phyloP scores from a whole-genome alignment of 2,888 invertebrate species.

The Dendrolimus houi region DNA sequence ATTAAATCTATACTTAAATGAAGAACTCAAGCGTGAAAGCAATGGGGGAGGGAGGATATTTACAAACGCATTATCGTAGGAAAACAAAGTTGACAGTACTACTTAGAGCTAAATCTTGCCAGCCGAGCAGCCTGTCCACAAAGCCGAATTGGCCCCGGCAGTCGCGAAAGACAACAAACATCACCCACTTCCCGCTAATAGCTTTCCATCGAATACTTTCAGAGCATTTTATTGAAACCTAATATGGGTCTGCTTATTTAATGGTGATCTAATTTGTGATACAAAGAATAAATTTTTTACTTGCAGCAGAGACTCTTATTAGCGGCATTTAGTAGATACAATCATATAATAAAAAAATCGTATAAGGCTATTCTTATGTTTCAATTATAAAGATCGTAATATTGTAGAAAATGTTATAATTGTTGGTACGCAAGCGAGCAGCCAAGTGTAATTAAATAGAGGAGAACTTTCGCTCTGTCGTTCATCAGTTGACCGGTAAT shows the following conservation, averaged over 20 bases:
- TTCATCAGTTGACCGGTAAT: conserved; percentile 61
- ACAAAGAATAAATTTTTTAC: neutral
- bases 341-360: too few species aligned
- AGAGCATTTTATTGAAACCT: conserved; percentile 5
- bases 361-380: too few species aligned
- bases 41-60: conserved; percentile 39
- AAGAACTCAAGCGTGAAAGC: conserved; percentile 32
- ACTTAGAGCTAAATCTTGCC: conserved; percentile 25
- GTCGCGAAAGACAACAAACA: conserved; percentile 48
- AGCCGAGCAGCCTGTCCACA: conserved; percentile 17
- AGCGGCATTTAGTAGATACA: too few species aligned
- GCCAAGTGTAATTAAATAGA: conserved; percentile 53
- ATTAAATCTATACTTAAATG: conserved; percentile 52
- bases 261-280: neutral
- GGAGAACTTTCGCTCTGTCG: conserved; percentile 54
- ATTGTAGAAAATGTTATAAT: conserved; percentile 47
- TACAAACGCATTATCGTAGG: conserved; percentile 55
- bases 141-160: conserved; percentile 5
- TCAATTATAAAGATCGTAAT: conserved; percentile 20
- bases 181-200: conserved; percentile 33
- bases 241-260: conserved; percentile 1
- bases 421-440: conserved; percentile 36
- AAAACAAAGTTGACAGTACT: conserved; percentile 51
- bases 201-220: conserved; percentile 23
- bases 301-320: too few species aligned